Evolutionary conservation across 2,888 invertebrate species (phyloP), one percentile per base, ranked within the genome.

Genomic region (Mechanitis messenoides): DNA sequence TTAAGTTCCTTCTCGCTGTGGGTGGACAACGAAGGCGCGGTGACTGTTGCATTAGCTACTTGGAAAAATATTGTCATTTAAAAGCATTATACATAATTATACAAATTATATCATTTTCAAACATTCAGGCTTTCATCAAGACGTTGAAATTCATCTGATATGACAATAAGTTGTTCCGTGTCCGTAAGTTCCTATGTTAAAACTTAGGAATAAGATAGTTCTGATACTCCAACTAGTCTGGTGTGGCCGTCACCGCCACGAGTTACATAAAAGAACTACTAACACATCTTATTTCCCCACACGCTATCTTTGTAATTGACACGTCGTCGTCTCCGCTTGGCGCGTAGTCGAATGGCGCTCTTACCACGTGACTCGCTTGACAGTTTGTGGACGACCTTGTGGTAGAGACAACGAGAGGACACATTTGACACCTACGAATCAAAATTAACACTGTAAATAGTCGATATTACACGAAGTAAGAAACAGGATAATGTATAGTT

Each of bases 301-400:
- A 87, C 80, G 0, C 88, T 88, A 31, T 88, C 89, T 7, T 87
- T 68, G 69, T 88, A 88, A 78, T 88, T 87, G 65, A 89, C 88
- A 1, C 84, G 72, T 12, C 70, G 65, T n/a, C 84, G 79, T 9
- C 86, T 78, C 0, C 86, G 77, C 72, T 80, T 82, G 70, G 53
- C 35, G 28, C 85, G 76, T 9, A 74, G 72, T 3, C 85, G 76
- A 2, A 79, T 72, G 7, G 67, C 66, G 33, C 70, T 66, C 28
- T 71, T 70, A 42, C 71, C 74, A 11, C 84, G 79, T 0, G 80
- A 79, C 28, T 87, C 88, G n/a, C 55, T 76, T 0, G 89, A 89
- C 46, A 86, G 4, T 59, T 80, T 79, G 3, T 81, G 77, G 0
- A 74, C 75, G 35, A 80, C 82, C 56, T 78, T 80, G 72, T 88